Base-by-base conservation (phyloP, 2,797 vertebrate species). In the Alectoris magna region DNA sequence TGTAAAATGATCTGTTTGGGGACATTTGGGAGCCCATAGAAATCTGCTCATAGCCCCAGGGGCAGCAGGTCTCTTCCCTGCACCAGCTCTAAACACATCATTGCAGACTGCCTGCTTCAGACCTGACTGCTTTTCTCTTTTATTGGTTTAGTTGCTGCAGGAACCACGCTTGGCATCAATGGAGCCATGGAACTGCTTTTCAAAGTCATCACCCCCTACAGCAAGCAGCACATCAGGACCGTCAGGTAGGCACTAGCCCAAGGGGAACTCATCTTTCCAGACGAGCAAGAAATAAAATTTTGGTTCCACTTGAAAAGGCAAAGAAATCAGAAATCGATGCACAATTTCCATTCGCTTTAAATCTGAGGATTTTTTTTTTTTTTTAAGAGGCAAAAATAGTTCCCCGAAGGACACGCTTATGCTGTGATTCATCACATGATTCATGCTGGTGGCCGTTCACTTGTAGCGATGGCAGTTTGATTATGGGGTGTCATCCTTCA, bases 181-280 rank as follows among this genome's bases (percentile, higher is more conserved):
- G 97, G 98, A 86, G 98, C 98, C 2, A 97, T 99, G 97, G 98
- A 99, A 38, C 93, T 98, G 74, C 97, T 99, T 92, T 98, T 99
- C 97, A 95, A 94, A 71, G 98, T 98, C 91, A 98, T 99, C 93
- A 97, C 98, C 55, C 98, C 98, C 15, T 98, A 98, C 68, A 98
- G 98, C 90, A 97, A 94, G 94, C 98, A 97, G 85, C 96, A 97
- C 56, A 90, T 98, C 67, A 97, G 90, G 83, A 97, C 97, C 12
- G 97, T 98, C 97, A 99, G 98, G 99, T 99, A 98, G 70, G 94
- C 93, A 94, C n/a, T 11, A 64, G 31, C 80, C 90, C 41, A 71
- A 56, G 44, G 78, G 91, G 88, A 88, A n/a, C 85, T 90, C 74
- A 69, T 88, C 91, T 87, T 91, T 91, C 60, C 67, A 76, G 74